These are phyloP conservation scores for Dicycla oo DNA, from an alignment of 2,888 invertebrate genomes.

Conservation along the genomic window DNA sequence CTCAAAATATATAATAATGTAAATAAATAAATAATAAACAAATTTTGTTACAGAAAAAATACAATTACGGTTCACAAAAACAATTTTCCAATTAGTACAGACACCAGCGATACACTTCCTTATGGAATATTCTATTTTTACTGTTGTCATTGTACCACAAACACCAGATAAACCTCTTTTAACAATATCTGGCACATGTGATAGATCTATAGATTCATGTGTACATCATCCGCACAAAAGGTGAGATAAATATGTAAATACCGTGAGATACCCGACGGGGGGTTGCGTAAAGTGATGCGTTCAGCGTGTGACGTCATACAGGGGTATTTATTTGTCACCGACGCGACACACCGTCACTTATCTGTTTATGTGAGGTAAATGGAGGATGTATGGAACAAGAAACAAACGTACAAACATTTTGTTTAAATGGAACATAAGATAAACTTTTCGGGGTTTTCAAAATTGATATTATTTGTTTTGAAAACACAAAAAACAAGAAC, in stretches of 20 bases:
- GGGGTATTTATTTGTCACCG: slow-evolving; percentile 13
- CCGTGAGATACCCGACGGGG: slow-evolving; percentile 38
- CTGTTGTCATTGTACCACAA: too few species aligned
- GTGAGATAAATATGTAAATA: background rate
- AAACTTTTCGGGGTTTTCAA: background rate
- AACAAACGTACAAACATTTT: background rate
- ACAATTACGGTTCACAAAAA: too few species aligned
- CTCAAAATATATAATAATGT: background rate
- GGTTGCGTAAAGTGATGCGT: slow-evolving; percentile 51
- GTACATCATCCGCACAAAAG: background rate
- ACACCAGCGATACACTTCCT: too few species aligned
- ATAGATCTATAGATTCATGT: background rate
- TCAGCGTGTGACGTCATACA: slow-evolving; percentile 52
- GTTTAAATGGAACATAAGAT: background rate
- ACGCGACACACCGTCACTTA: slow-evolving; percentile 21
- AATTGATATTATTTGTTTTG: background rate
- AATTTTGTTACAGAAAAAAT: background rate
- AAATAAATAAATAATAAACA: too few species aligned
- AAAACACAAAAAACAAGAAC: too few species aligned
- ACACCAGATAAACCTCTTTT: background rate
- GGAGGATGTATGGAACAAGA: background rate
- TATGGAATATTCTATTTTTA: too few species aligned
- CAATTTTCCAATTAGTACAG: too few species aligned
- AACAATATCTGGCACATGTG: background rate
- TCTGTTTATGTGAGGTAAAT: background rate